These are phyloP conservation scores for Scelioninae gen. 1 DNA, from an alignment of 2,888 invertebrate species.

Conservation along the genomic window DNA sequence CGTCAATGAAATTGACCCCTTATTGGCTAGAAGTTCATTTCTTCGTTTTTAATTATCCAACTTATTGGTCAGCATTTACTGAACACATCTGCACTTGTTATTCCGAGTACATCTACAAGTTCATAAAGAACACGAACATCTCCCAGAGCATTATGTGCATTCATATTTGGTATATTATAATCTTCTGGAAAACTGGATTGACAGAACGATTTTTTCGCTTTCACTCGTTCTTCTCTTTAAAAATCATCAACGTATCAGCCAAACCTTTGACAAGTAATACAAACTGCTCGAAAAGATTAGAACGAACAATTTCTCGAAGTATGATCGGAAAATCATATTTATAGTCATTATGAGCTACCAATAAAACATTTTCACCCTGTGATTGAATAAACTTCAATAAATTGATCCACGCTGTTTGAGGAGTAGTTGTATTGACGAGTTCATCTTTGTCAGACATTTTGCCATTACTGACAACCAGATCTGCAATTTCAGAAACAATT, in stretches of 20 bases:
- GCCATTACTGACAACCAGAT: not conserved
- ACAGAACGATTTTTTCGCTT: conserved; percentile 25
- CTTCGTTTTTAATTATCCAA: not conserved
- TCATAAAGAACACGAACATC: conserved; percentile 20
- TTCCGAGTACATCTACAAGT: not conserved
- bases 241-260: conserved; percentile 22
- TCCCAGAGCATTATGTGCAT: conserved; percentile 26
- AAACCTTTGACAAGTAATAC: conserved; percentile 31
- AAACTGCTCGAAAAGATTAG: conserved; percentile 32
- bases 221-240: conserved; percentile 28
- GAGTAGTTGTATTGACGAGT: not conserved
- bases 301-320: not conserved
- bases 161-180: conserved; percentile 17
- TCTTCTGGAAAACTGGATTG: conserved; percentile 5
- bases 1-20: not conserved
- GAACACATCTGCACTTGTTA: not conserved
- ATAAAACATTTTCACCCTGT: conserved; percentile 2
- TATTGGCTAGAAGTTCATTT: not conserved
- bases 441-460: not conserved
- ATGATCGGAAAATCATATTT: conserved; percentile 6
- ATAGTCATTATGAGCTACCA: conserved; percentile 39
- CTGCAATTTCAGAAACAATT: not conserved
- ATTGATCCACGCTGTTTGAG: conserved; percentile 1
- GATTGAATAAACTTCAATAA: not conserved
- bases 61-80: not conserved